Base-by-base conservation (phyloP, 2,113 vertebrate species). In the Copsychus sechellarum region DNA sequence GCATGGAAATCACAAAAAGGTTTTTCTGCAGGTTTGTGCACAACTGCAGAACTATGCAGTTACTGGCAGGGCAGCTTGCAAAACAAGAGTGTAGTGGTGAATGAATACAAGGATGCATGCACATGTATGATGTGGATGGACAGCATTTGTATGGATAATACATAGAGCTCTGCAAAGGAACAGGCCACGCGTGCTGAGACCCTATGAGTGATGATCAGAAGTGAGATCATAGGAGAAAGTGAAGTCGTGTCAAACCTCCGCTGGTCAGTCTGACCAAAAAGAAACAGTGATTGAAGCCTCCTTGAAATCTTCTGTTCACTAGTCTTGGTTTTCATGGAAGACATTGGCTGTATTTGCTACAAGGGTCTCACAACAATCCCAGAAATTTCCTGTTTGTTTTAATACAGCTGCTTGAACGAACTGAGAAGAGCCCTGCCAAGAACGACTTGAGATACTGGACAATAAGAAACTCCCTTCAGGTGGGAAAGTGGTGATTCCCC, bases 201-300 rank as follows among this genome's bases (percentile, higher is more conserved):
- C 0, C 17, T 65, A 40, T 14, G 3, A 23, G 28, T 48, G 22
- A 62, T 2, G 4, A 42, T 57, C 13, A 45, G 45, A 80, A 7
- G 5, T 5, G 10, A 38, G 0, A 12, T 38, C 48, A 29, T 0
- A 0, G 67, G 31, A 62, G 26, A 78, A 62, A 29, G 34, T 11
- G 24, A 58, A 51, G 5, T 33, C 25, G 3, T 31, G 15, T 57
- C 26, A 70, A 14, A 3, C 6, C 11, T 76, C 31, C 70, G 23
- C 14, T 62, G 53, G 29, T 45, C 48, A 60, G 5, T 12, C 8
- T 53, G 26, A 34, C 38, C 26, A 73, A 69, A 81, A 87, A 48
- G 40, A 70, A 6, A 3, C 1, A 33, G n/a, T 31, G 12, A 28
- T 20, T 45, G 48, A 83, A 78, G 3, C 14, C 12, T 42, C 24